A percentile compares a stretch with the other conserved stretches of the same genome.
Conservation (phyloP, 2,113 vertebrate genomes). For the Eublepharis macularius region DNA sequence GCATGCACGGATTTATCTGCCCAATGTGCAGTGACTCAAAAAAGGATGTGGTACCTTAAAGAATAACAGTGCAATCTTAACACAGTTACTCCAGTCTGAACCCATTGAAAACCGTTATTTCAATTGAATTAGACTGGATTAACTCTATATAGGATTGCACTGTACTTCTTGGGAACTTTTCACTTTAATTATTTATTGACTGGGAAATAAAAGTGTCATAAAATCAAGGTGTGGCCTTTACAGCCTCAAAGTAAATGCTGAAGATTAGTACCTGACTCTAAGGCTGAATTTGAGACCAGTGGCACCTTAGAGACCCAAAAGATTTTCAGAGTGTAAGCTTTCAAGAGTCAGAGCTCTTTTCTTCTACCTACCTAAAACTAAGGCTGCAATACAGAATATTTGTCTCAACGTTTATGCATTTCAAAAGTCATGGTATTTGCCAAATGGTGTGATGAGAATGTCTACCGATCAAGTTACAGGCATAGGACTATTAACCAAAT, state of each 20-base stretch:
- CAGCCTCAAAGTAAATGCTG: accelerated
- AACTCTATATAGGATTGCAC: background rate
- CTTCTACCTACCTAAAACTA: constrained; percentile 32
- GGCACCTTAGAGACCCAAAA: too few species aligned
- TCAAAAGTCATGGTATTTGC: constrained; percentile 32
- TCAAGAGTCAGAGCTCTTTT: too few species aligned
- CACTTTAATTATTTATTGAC: background rate
- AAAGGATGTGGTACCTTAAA: too few species aligned
- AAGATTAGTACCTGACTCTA: constrained; percentile 26
- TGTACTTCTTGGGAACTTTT: background rate
- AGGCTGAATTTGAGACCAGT: too few species aligned
- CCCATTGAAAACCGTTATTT: too few species aligned
- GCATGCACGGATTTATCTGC: too few species aligned
- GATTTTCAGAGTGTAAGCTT: too few species aligned
- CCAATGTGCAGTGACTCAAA: too few species aligned
- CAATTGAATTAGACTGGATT: too few species aligned
- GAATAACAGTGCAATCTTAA: too few species aligned
- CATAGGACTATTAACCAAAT: constrained; percentile 20
- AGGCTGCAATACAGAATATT: background rate
- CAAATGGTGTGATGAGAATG: background rate
- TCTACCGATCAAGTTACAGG: accelerated
- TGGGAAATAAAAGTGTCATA: background rate
- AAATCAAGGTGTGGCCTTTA: constrained; percentile 6
- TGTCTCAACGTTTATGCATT: background rate
- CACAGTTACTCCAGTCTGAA: too few species aligned